Evolutionary conservation across 1,140 invertebrate species (phyloP).

Genomic region (Ips nitidus): DNA sequence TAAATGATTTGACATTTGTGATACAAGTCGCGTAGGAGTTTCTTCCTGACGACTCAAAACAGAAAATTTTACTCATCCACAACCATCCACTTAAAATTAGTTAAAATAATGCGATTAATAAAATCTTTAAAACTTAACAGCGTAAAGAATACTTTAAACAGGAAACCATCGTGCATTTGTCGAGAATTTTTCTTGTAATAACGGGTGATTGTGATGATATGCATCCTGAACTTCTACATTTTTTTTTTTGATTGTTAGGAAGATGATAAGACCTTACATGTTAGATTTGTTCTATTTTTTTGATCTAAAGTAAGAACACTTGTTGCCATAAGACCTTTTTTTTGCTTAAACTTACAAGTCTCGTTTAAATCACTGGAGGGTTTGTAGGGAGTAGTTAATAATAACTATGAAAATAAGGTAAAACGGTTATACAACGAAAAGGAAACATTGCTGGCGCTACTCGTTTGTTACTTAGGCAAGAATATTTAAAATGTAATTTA

Average conservation of each 20-base stretch:
- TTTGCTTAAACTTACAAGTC: background rate
- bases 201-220: constrained; percentile 12
- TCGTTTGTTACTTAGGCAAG: too few relatives aligned
- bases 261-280: background rate
- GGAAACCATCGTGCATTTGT: constrained; percentile 6
- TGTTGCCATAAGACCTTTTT: constrained; percentile 1
- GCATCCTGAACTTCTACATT: constrained; percentile 12
- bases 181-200: constrained; percentile 4
- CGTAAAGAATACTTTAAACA: constrained; percentile 30
- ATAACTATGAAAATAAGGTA: too few relatives aligned
- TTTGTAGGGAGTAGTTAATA: too few relatives aligned
- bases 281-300: background rate
- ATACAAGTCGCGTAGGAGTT: background rate
- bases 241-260: constrained; percentile 1
- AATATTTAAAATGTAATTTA: too few relatives aligned
- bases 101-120: constrained; percentile 28
- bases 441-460: too few relatives aligned
- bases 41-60: background rate
- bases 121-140: constrained; percentile 37
- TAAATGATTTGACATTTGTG: background rate
- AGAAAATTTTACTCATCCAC: constrained; percentile 20
- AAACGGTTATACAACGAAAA: too few relatives aligned
- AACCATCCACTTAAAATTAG: constrained; percentile 26
- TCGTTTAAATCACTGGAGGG: too few relatives aligned
- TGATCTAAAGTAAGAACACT: constrained; percentile 3